These are phyloP conservation scores for Seriola dumerili DNA, from an alignment of 2,113 vertebrate species.

Conservation along the genomic window DNA sequence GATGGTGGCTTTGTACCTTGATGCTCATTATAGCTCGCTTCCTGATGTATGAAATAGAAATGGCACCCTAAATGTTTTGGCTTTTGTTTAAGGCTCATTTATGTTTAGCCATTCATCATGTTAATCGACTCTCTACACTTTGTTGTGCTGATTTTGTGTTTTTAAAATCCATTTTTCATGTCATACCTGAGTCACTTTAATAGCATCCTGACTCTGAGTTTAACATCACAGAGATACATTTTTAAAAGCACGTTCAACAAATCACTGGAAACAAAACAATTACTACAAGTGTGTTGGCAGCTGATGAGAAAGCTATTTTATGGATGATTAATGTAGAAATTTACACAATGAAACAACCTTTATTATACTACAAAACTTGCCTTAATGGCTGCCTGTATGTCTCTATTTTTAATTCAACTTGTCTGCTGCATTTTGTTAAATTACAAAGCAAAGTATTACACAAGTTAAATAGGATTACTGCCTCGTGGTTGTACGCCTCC, in stretches of 20 bases:
- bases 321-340: constrained; percentile 38
- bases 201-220: constrained; percentile 32
- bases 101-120: constrained; percentile 69
- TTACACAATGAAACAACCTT: constrained; percentile 12
- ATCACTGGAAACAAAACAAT: constrained; percentile 45
- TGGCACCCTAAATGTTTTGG: constrained; percentile 69
- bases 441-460: background rate
- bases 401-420: background rate
- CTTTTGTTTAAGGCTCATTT: constrained; percentile 67
- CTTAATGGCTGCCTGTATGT: background rate
- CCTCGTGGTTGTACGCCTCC: no score
- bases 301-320: constrained; percentile 50
- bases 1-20: constrained; percentile 74
- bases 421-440: background rate
- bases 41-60: constrained; percentile 77
- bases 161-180: constrained; percentile 71
- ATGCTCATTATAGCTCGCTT: constrained; percentile 65
- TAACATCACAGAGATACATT: constrained; percentile 23
- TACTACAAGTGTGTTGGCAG: constrained; percentile 3
- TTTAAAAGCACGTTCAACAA: constrained; percentile 23
- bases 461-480: no score
- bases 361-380: constrained; percentile 6
- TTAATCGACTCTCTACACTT: constrained; percentile 71
- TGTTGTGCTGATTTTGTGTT: constrained; percentile 69
- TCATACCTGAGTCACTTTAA: constrained; percentile 56